Evolutionary conservation across 1,140 invertebrate genomes (phyloP).

Genomic region (Drosophila gunungcola): DNA sequence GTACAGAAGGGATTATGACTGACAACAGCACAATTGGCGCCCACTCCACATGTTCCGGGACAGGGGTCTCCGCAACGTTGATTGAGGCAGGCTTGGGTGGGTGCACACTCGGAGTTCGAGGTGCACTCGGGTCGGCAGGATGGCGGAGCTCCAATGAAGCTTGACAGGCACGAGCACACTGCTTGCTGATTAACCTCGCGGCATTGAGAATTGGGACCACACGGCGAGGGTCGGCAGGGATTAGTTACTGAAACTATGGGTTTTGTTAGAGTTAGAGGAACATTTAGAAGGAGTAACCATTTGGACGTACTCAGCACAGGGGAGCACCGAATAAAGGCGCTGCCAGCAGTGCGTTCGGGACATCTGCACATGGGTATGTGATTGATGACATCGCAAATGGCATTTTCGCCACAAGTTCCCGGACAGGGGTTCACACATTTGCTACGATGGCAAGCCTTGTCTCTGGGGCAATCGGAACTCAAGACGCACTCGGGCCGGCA

Average conservation of each 20-base stretch:
- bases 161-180: conserved; percentile 89
- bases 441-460: conserved; percentile 91
- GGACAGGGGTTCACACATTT: conserved; percentile 93
- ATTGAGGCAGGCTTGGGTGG: conserved; percentile 88
- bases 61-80: conserved; percentile 92
- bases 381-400: conserved; percentile 91
- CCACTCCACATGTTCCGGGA: conserved; percentile 90
- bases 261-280: conserved; percentile 72
- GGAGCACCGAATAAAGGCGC: conserved; percentile 87
- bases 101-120: conserved; percentile 89
- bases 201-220: conserved; percentile 92
- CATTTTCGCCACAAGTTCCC: conserved; percentile 91
- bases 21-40: conserved; percentile 91
- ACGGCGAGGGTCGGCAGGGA: conserved; percentile 92
- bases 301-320: conserved; percentile 85
- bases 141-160: conserved; percentile 89
- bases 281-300: conserved; percentile 57
- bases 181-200: conserved; percentile 88
- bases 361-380: conserved; percentile 92
- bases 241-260: conserved; percentile 84
- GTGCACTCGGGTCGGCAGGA: conserved; percentile 90
- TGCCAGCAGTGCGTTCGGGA: conserved; percentile 90
- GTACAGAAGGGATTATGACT: conserved; percentile 94
- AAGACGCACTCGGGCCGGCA: conserved; percentile 93
- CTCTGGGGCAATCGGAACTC: conserved; percentile 91